Conservation (phyloP, 92 coral and sea anemone species). For the Phenganax subtilis region DNA sequence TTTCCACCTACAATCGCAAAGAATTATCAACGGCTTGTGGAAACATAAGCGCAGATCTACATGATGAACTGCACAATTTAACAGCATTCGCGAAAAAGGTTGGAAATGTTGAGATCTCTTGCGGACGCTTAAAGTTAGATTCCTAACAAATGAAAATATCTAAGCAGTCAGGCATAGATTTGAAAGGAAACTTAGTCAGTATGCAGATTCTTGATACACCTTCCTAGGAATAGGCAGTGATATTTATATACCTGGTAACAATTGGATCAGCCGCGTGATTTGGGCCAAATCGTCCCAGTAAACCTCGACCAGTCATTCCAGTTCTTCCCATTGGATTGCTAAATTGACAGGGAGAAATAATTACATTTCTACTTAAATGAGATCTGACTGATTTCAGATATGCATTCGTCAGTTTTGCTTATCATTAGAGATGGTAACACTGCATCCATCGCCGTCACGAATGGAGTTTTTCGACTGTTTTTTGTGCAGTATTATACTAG, state of each 20-base stretch:
- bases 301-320: conserved; percentile 82
- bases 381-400: neutral
- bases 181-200: neutral
- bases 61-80: neutral
- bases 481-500: neutral
- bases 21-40: neutral
- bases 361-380: no score
- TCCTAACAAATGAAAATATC: neutral
- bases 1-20: conserved; percentile 65
- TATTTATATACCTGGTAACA: conserved; percentile 60
- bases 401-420: neutral
- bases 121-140: neutral
- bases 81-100: neutral
- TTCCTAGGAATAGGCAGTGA: neutral
- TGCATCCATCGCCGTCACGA: no score
- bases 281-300: conserved; percentile 92
- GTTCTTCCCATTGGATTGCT: conserved; percentile 99
- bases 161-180: neutral
- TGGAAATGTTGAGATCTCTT: neutral
- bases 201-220: no score
- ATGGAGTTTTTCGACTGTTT: no score
- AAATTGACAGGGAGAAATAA: neutral
- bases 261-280: conserved; percentile 99
- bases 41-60: neutral
- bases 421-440: no score